Evolutionary conservation across 2,797 vertebrate genomes (phyloP).

Genomic region (Lerista edwardsae): DNA sequence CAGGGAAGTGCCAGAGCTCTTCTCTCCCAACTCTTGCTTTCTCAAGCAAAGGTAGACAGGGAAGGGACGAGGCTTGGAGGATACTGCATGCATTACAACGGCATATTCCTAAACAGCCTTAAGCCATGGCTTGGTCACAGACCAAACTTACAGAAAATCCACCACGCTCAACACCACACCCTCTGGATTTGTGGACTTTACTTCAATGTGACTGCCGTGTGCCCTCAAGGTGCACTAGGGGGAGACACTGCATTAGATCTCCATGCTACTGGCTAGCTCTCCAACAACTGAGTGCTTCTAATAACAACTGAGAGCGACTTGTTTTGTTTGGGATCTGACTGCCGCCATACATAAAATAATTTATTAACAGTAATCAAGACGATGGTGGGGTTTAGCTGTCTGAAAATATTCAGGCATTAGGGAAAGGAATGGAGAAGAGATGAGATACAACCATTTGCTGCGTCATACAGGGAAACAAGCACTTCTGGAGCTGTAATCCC

Average conservation of each 20-base stretch:
- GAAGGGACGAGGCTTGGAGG: neutral
- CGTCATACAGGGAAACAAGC: conserved; percentile 36
- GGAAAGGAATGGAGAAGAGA: conserved; percentile 54
- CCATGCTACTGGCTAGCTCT: neutral
- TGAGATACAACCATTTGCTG: conserved; percentile 65
- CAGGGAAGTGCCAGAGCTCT: neutral
- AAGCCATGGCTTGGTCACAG: neutral
- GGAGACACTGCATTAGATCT: neutral
- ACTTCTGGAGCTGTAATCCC: conserved; percentile 47
- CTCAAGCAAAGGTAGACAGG: neutral
- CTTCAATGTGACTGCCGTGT: neutral
- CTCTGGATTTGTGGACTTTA: neutral
- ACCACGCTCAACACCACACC: neutral
- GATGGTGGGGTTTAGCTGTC: conserved; percentile 29
- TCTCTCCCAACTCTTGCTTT: neutral
- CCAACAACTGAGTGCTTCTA: conserved; percentile 49
- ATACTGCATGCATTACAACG: neutral
- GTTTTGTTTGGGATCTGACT: conserved; percentile 57
- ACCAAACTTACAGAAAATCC: neutral
- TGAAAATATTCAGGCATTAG: conserved; percentile 61
- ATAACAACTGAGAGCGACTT: conserved; percentile 37
- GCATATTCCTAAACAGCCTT: neutral
- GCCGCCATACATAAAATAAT: conserved; percentile 56
- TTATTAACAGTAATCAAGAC: conserved; percentile 43
- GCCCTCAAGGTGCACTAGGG: too few relatives aligned